These are phyloP conservation scores for Pseudopleuronectes americanus DNA, from an alignment of 2,797 vertebrate genomes.

Conservation along the genomic window DNA sequence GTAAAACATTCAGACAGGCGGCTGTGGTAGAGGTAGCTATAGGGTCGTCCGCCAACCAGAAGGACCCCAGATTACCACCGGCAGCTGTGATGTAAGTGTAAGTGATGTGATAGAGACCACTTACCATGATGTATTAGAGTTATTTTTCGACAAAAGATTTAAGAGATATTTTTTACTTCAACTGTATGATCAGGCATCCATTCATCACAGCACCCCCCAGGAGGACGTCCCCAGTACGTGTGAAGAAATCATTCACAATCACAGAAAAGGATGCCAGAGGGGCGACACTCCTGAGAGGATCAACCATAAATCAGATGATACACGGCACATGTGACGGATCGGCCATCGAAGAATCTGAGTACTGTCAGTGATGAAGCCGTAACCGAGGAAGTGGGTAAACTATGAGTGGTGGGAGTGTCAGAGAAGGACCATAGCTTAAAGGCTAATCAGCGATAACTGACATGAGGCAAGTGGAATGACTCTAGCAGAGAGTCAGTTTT, in stretches of 20 bases:
- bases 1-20: too few relatives aligned
- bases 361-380: background rate
- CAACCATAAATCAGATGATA: background rate
- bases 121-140: too few relatives aligned
- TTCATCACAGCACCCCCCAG: conserved; percentile 8
- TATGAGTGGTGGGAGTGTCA: too few relatives aligned
- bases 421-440: background rate
- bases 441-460: background rate
- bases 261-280: conserved; percentile 13
- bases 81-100: too few relatives aligned
- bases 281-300: background rate
- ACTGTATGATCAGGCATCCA: background rate
- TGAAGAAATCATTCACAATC: conserved; percentile 33
- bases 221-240: background rate
- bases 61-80: too few relatives aligned
- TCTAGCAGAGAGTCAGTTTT: too few relatives aligned
- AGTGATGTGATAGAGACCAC: too few relatives aligned
- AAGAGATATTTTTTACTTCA: background rate
- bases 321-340: background rate
- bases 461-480: background rate
- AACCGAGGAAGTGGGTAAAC: too few relatives aligned
- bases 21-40: too few relatives aligned
- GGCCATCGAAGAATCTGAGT: background rate
- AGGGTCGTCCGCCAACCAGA: too few relatives aligned
- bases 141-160: background rate